Evolutionary conservation across 2,113 vertebrate genomes (phyloP), one percentile per base, ranked within the genome.

Genomic region (Festucalex cinctus): DNA sequence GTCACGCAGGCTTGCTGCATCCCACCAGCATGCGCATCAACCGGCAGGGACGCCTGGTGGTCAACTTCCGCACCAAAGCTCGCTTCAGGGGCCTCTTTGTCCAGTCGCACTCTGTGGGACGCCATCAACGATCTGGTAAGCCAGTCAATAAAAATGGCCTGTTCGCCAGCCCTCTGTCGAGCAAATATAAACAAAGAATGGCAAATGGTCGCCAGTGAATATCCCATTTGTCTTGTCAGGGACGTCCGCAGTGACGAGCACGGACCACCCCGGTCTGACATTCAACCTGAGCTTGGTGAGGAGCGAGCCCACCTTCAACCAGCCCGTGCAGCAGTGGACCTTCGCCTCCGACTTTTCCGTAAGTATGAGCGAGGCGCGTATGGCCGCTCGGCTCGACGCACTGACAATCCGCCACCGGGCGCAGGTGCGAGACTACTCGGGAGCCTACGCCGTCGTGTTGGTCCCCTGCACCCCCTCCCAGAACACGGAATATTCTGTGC

Each of bases 401-500:
- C 46, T 49, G 46, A 49, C 6, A 8, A 49, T 6, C 17, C 14
- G 17, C 20, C 14, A 49, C 63, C 20, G 12, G 0, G 13, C 56
- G 1, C 70, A 98, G 97, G 93, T 98, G 8, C 92, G 95, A 36
- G 97, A 98, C 88, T 98, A 98, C 79, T 97, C 97, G 0, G 97
- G 97, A 48, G 91, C 86, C 0, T 98, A 95, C 80, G 94, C 88
- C 0, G 88, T 98, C 59, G 96, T 93, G 80, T 81, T 98, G 78
- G 89, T 95, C 61, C 93, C 97, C 1, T 98, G 97, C 58, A 92
- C 92, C 19, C 85, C 94, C 0, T 81, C 90, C 5, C 82, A 93
- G 2, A 93, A 91, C n/a, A 89, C 94, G 65, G 93, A 94, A 57
- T 95, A 94, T 88, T 90, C 75, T 6, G 65, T 95, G 8, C 95